Evolutionary conservation across 2,888 invertebrate genomes (phyloP), one percentile per base, ranked within the genome.

Genomic region (Mayetiola destructor): DNA sequence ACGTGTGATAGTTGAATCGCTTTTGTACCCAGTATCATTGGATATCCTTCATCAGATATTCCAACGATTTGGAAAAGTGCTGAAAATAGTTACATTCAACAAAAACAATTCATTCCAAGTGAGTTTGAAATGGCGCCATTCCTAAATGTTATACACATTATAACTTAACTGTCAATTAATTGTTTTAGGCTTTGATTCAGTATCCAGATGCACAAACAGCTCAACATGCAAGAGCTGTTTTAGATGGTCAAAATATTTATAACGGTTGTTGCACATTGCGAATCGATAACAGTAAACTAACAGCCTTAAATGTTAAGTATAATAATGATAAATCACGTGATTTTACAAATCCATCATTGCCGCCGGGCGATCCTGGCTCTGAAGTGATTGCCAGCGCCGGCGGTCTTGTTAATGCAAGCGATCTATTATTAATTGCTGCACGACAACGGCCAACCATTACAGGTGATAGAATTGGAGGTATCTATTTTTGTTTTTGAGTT

Each of bases 301-400:
- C 91, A 66, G 92, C 91, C 66, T 80, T 99, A 67, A 97, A 97
- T 76, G 97, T 99, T 65, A 95, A 96, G 75, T 99, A 95, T 80
- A 99, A 99, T 80, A 99, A 99, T 76, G 99, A 99, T 79, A 99
- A 99, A 77, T 95, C 94, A 61, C 81, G 97, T 60, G 99, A 99
- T 77, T 99, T 95, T 80, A 99, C 97, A 66, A 97, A 99, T 76
- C 97, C 97, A 56, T 88, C 87, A 71, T 81, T 99, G 71, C 97
- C 97, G 6, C 90, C 92, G 57, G 97, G 97, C 56, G 96, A 97
- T 65, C 77, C 79, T 32, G 77, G 78, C 60, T 76, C 79, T 63
- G 82, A 80, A 66, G 74, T 77, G 59, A 70, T 79, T 66, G 76
- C 77, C 59, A 73, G 75, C 63, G 73, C 76, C 58, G 74, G 76